These are phyloP conservation scores for Hypomecis punctinalis DNA, from an alignment of 2,888 invertebrate species.

Conservation along the genomic window DNA sequence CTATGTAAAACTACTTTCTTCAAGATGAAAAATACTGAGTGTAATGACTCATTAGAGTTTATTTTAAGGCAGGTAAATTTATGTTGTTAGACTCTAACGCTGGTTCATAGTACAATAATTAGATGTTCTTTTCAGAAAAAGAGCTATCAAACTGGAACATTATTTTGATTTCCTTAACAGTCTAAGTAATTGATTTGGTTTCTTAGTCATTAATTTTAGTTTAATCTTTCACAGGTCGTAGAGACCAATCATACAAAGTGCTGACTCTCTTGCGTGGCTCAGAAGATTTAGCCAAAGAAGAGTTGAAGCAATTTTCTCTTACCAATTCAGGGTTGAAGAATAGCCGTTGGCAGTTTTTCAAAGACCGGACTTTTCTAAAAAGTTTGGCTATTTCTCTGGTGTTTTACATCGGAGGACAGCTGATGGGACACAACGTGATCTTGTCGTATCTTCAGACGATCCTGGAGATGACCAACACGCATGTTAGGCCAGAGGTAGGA, in stretches of 20 bases:
- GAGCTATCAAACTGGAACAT: too few species aligned
- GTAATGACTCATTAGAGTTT: too few species aligned
- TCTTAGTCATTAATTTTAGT: too few species aligned
- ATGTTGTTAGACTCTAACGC: too few species aligned
- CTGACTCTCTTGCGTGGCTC: constrained; percentile 60
- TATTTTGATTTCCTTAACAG: too few species aligned
- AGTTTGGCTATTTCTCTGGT: constrained; percentile 15
- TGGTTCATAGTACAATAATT: too few species aligned
- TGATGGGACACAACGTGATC: constrained; percentile 61
- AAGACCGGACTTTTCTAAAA: constrained; percentile 20
- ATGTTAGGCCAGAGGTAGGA: constrained; percentile 54
- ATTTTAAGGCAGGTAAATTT: too few species aligned
- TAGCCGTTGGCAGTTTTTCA: constrained; percentile 21
- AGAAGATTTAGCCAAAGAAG: constrained; percentile 53
- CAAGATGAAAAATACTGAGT: too few species aligned
- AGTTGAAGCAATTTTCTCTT: constrained; percentile 59
- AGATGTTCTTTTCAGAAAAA: neutral
- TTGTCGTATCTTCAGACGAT: constrained; percentile 64
- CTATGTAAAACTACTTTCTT: too few species aligned
- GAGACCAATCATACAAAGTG: constrained; percentile 54
- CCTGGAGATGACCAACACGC: constrained; percentile 59
- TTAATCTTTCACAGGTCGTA: constrained; percentile 49
- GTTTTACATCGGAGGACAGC: constrained; percentile 44
- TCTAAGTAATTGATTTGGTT: too few species aligned
- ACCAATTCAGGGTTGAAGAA: constrained; percentile 1